These are phyloP conservation scores for Thymelicus acteon DNA, from an alignment of 2,888 invertebrate genomes.

Conservation along the genomic window DNA sequence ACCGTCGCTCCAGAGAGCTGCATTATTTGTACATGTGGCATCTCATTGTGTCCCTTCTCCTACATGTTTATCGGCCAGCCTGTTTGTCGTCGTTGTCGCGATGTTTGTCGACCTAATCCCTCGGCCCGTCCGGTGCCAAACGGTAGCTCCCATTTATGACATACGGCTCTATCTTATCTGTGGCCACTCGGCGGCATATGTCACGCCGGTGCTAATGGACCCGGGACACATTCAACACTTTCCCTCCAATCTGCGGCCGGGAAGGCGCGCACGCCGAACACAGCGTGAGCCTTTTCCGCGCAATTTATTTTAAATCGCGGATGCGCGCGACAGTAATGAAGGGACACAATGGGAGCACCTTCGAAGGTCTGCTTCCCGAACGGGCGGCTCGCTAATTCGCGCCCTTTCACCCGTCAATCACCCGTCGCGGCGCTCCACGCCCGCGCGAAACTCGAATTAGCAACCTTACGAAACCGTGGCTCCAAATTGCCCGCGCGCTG, in stretches of 20 bases:
- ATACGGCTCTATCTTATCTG: slow-evolving; percentile 83
- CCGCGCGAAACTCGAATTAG: slow-evolving; percentile 62
- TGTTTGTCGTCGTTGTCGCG: slow-evolving; percentile 59
- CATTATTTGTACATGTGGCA: not conserved
- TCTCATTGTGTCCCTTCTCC: slow-evolving; percentile 23
- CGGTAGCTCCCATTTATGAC: slow-evolving; percentile 81
- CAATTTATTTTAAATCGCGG: slow-evolving; percentile 46
- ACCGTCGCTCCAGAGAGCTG: not conserved
- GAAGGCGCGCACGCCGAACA: slow-evolving; percentile 46
- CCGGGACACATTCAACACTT: slow-evolving; percentile 73
- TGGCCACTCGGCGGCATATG: slow-evolving; percentile 80
- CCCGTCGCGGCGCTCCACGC: slow-evolving; percentile 61
- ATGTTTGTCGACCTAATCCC: slow-evolving; percentile 75
- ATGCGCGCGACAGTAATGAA: slow-evolving; percentile 52
- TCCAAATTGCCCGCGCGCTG: slow-evolving; percentile 42
- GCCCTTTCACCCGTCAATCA: slow-evolving; percentile 83
- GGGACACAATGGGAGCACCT: slow-evolving; percentile 51
- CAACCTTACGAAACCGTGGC: slow-evolving; percentile 54
- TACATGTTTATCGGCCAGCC: slow-evolving; percentile 72
- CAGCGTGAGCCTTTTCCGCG: slow-evolving; percentile 64
- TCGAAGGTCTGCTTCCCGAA: slow-evolving; percentile 50
- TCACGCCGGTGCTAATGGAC: slow-evolving; percentile 75
- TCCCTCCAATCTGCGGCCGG: slow-evolving; percentile 62
- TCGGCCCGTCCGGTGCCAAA: slow-evolving; percentile 72
- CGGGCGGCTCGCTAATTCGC: slow-evolving; percentile 70